Conservation (phyloP, 2,797 vertebrate species). For the Enteromius thamalakanensis region DNA sequence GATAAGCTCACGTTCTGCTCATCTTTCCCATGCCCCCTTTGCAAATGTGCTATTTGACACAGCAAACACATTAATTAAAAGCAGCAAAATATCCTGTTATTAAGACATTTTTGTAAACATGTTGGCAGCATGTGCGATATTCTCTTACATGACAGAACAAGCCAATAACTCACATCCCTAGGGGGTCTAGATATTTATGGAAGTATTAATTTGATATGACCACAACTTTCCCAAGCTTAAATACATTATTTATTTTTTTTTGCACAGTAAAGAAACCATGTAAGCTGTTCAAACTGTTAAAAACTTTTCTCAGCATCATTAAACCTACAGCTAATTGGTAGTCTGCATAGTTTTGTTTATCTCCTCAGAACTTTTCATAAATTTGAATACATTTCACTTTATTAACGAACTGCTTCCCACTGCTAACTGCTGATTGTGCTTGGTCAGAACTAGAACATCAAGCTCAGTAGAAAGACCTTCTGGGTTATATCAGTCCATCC, state of each 20-base stretch:
- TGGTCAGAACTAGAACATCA: slow-evolving; percentile 15
- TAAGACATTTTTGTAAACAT: slow-evolving; percentile 37
- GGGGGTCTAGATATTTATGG: slow-evolving; percentile 14
- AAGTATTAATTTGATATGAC: slow-evolving; percentile 19
- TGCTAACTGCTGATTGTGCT: slow-evolving; percentile 35
- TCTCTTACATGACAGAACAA: slow-evolving; percentile 9
- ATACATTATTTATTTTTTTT: slow-evolving; percentile 6
- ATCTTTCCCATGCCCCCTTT: background rate
- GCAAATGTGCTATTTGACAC: background rate
- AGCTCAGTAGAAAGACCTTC: background rate
- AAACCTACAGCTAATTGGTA: slow-evolving; percentile 48
- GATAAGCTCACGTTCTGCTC: background rate
- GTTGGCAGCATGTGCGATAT: slow-evolving; percentile 23
- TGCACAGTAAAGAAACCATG: background rate
- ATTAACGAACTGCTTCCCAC: slow-evolving; percentile 47
- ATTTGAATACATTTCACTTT: slow-evolving; percentile 54
- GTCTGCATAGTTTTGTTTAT: slow-evolving; percentile 25
- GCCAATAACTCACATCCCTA: background rate
- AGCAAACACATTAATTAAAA: slow-evolving; percentile 13
- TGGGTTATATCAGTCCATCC: background rate
- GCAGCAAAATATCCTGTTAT: background rate
- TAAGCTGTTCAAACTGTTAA: slow-evolving; percentile 1
- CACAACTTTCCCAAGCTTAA: slow-evolving; percentile 10
- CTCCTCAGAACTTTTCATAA: slow-evolving; percentile 44
- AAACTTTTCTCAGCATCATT: slow-evolving; percentile 32